These are phyloP conservation scores for Apomyelois bistriatella DNA, from an alignment of 2,888 invertebrate species.

Conservation along the genomic window DNA sequence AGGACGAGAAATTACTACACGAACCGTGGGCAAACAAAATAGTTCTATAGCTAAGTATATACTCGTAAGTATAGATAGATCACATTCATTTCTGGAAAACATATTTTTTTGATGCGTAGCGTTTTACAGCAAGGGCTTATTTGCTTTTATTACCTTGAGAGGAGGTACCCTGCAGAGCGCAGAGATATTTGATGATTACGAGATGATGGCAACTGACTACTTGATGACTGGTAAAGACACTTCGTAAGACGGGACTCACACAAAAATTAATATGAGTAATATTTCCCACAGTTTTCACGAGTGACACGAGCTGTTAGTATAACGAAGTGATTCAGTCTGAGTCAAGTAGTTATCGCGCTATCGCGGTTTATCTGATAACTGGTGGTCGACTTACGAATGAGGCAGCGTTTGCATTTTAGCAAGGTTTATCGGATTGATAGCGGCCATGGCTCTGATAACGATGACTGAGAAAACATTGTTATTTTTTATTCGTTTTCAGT, in stretches of 20 bases:
- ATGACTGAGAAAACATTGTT: neutral
- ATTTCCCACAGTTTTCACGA: constrained; percentile 13
- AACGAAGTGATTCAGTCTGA: constrained; percentile 47
- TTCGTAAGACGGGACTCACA: neutral
- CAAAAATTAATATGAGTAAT: neutral
- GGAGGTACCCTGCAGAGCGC: too few species aligned
- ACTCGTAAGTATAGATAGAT: too few species aligned
- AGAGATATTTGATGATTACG: too few species aligned
- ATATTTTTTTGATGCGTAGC: too few species aligned
- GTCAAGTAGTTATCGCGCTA: constrained; percentile 61
- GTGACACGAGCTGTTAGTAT: constrained; percentile 23
- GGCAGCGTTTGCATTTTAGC: constrained; percentile 37
- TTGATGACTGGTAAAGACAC: neutral
- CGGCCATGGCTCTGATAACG: constrained; percentile 10
- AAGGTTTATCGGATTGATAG: constrained; percentile 36
- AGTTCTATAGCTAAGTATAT: too few species aligned
- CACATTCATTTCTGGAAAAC: too few species aligned
- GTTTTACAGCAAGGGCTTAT: too few species aligned
- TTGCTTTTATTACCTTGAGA: too few species aligned
- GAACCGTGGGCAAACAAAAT: too few species aligned
- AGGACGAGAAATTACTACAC: too few species aligned
- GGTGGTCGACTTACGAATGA: constrained; percentile 25
- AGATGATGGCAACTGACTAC: too few species aligned
- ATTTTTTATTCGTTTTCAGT: neutral
- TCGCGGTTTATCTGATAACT: constrained; percentile 68